A percentile compares a stretch with the other conserved stretches of the same genome.
Evolutionary conservation across 1,140 invertebrate genomes (phyloP).

Genomic region (Euura lappo): DNA sequence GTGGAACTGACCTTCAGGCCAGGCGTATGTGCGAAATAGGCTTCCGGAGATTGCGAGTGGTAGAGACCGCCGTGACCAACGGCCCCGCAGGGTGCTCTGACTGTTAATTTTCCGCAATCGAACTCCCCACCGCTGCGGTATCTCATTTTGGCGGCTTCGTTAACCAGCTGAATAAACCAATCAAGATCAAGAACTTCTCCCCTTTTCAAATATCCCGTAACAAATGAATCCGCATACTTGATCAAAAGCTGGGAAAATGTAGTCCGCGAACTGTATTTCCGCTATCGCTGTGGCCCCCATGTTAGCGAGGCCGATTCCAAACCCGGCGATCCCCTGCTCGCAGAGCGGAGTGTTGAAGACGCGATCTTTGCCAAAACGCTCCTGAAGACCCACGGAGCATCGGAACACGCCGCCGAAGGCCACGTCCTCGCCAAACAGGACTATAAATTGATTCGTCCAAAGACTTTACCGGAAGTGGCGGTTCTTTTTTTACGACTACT

Average conservation of each 20-base stretch:
- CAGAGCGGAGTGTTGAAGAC: slow-evolving; percentile 98
- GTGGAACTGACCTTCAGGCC: slow-evolving; percentile 81
- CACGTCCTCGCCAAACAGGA: slow-evolving; percentile 98
- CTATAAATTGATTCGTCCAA: slow-evolving; percentile 42
- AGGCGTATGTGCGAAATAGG: slow-evolving; percentile 95
- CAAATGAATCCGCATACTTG: slow-evolving; percentile 71
- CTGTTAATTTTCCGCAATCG: slow-evolving; percentile 90
- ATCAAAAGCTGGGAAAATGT: slow-evolving; percentile 99
- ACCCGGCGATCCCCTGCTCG: slow-evolving; percentile 98
- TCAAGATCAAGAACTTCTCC: too few species aligned
- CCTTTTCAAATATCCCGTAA: slow-evolving; percentile 3
- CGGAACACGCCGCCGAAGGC: slow-evolving; percentile 98
- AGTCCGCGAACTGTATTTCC: slow-evolving; percentile 99
- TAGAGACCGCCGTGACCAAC: slow-evolving; percentile 95
- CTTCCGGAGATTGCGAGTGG: slow-evolving; percentile 98
- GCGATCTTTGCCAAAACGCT: slow-evolving; percentile 92
- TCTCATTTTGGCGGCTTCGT: slow-evolving; percentile 92
- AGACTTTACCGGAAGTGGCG: slow-evolving; percentile 7
- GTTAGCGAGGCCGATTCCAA: slow-evolving; percentile 93
- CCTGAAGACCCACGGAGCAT: slow-evolving; percentile 90
- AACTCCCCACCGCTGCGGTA: slow-evolving; percentile 93
- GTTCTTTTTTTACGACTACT: too few species aligned
- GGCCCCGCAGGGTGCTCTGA: slow-evolving; percentile 87
- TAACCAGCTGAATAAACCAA: slow-evolving; percentile 68
- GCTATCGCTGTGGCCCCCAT: slow-evolving; percentile 92